Evolutionary conservation across 2,797 vertebrate genomes (phyloP).

Genomic region (Lacerta viridis): DNA sequence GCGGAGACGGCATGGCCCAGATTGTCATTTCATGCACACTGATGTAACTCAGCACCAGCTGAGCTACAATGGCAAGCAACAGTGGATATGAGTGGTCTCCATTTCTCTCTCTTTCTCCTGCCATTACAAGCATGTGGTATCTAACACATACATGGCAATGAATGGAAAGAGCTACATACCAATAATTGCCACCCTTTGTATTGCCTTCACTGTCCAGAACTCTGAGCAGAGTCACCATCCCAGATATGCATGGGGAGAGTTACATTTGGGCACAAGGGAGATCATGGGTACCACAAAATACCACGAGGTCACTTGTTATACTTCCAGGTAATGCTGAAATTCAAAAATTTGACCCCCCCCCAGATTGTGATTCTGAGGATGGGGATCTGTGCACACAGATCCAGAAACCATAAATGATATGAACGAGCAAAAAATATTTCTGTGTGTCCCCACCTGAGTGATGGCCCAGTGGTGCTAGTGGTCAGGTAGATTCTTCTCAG

Average conservation of each 20-base stretch:
- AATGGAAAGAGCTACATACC: slow-evolving; percentile 25
- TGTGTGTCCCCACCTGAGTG: not conserved
- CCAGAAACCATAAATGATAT: slow-evolving; percentile 4
- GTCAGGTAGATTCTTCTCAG: too few relatives aligned
- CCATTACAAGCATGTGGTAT: not conserved
- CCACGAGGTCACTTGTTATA: not conserved
- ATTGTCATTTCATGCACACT: slow-evolving; percentile 52
- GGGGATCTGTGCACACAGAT: not conserved
- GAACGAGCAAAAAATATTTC: not conserved
- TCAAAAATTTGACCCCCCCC: not conserved
- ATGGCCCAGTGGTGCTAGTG: too few relatives aligned
- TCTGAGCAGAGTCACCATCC: not conserved
- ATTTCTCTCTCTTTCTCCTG: slow-evolving; percentile 18
- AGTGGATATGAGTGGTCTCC: slow-evolving; percentile 39
- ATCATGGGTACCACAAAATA: too few relatives aligned
- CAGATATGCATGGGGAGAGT: not conserved
- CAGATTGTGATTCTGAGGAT: not conserved
- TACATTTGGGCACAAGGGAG: too few relatives aligned
- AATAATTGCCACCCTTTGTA: not conserved
- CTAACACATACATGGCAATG: slow-evolving; percentile 4
- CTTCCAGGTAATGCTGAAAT: not conserved
- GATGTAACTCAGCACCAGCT: slow-evolving; percentile 55
- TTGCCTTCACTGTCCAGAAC: not conserved
- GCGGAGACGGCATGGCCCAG: slow-evolving; percentile 35
- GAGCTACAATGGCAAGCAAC: slow-evolving; percentile 33